phyloP scores from a whole-genome alignment of 2,797 vertebrate genomes.

The Sebastes hubbsi region DNA sequence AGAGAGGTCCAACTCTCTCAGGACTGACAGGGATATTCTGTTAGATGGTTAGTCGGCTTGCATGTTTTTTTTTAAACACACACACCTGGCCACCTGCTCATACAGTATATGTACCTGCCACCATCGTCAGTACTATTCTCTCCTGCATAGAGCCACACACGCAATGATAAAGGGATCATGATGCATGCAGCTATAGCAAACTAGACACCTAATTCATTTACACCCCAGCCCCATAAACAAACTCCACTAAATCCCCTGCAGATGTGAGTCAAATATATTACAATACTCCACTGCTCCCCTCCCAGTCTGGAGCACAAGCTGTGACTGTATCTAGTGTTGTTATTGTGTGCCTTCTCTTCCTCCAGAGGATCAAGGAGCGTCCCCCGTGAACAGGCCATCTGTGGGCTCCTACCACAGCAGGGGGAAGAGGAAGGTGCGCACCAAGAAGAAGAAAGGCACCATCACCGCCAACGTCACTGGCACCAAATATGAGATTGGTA shows the following conservation, averaged over 20 bases:
- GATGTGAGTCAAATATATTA: slow-evolving; percentile 42
- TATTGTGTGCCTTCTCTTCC: slow-evolving; percentile 45
- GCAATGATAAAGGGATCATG: slow-evolving; percentile 30
- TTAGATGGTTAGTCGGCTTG: not conserved
- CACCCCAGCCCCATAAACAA: slow-evolving; percentile 46
- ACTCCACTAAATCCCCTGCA: slow-evolving; percentile 48
- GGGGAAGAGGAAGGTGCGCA: slow-evolving; percentile 90
- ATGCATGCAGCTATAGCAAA: slow-evolving; percentile 37
- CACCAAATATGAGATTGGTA: slow-evolving; percentile 99
- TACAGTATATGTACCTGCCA: not conserved
- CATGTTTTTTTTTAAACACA: not conserved
- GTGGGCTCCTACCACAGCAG: slow-evolving; percentile 87
- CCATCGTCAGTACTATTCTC: not conserved
- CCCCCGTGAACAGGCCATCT: slow-evolving; percentile 86
- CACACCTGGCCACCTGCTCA: not conserved
- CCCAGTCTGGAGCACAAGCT: slow-evolving; percentile 44
- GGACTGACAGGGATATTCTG: slow-evolving; percentile 10
- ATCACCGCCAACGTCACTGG: slow-evolving; percentile 93
- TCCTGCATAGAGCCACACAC: not conserved
- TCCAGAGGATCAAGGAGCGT: slow-evolving; percentile 89
- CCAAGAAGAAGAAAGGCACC: slow-evolving; percentile 92
- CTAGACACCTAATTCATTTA: slow-evolving; percentile 48
- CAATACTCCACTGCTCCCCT: slow-evolving; percentile 8
- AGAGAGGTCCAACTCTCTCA: slow-evolving; percentile 12
- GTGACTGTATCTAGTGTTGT: slow-evolving; percentile 53